Conservation (phyloP, 2,113 vertebrate genomes). For the Nycticryphes semicollaris region DNA sequence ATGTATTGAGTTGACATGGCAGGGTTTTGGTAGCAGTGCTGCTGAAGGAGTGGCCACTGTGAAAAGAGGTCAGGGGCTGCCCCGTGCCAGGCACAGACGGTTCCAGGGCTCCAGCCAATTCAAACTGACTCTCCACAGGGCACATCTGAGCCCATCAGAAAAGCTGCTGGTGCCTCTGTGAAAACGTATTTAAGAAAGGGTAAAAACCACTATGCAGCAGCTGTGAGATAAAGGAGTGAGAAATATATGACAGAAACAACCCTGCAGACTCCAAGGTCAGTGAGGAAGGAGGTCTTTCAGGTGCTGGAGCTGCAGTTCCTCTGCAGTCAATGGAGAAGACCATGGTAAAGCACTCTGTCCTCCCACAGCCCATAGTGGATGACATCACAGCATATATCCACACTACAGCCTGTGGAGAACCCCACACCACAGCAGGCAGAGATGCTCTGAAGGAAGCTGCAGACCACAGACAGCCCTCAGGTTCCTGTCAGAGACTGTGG, state of each 20-base stretch:
- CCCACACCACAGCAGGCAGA: background rate
- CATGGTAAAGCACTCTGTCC: background rate
- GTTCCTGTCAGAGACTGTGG: background rate
- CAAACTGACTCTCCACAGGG: accelerated
- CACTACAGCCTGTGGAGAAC: background rate
- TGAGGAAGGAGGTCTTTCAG: background rate
- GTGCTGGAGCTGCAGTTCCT: background rate
- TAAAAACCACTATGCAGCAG: background rate
- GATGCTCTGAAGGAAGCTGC: background rate
- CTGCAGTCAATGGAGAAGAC: background rate
- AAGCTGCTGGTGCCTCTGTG: background rate
- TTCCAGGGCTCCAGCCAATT: background rate
- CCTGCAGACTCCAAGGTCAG: background rate
- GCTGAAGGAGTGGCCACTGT: background rate
- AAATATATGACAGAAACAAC: background rate
- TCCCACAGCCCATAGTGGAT: background rate
- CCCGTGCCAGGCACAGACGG: accelerated
- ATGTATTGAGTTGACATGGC: background rate
- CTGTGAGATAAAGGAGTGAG: background rate
- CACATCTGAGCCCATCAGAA: background rate
- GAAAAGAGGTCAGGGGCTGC: background rate
- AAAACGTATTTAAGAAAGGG: background rate
- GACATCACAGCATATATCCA: background rate
- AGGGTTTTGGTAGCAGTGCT: background rate
- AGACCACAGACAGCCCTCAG: background rate